These are phyloP conservation scores for Adela reaumurella DNA, from an alignment of 2,888 invertebrate species.

Conservation along the genomic window DNA sequence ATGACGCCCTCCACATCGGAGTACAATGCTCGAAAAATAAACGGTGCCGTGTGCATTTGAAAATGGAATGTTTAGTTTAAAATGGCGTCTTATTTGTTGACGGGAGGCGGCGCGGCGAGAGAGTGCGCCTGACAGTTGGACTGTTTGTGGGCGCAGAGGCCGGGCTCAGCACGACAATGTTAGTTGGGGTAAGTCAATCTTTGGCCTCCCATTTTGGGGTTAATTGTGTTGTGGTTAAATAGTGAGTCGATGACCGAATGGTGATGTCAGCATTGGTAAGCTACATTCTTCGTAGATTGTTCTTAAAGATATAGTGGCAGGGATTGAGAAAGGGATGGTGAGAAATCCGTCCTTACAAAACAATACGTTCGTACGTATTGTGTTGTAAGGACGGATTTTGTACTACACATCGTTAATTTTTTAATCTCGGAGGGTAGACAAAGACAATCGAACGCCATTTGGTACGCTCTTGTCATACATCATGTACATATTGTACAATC, in stretches of 20 bases:
- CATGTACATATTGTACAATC: too few relatives aligned
- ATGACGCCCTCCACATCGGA: background rate
- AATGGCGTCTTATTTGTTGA: background rate
- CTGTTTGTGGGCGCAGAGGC: slow-evolving; percentile 7
- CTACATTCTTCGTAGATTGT: too few relatives aligned
- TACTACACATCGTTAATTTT: too few relatives aligned
- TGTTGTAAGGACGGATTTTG: too few relatives aligned
- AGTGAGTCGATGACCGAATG: background rate
- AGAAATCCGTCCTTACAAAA: too few relatives aligned
- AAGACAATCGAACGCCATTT: too few relatives aligned
- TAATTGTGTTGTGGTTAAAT: background rate
- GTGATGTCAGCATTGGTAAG: too few relatives aligned
- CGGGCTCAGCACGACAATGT: slow-evolving; percentile 38
- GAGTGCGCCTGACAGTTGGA: background rate
- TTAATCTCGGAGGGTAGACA: too few relatives aligned
- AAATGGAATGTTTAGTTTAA: background rate
- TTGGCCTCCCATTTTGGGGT: slow-evolving; percentile 13
- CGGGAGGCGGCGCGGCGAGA: background rate
- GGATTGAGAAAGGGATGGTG: too few relatives aligned
- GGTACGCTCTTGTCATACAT: too few relatives aligned
- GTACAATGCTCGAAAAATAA: background rate
- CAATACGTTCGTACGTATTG: too few relatives aligned
- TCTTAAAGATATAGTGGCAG: too few relatives aligned
- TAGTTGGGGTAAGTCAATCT: slow-evolving; percentile 46
- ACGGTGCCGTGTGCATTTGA: background rate